Conservation (phyloP, 2,888 invertebrate genomes). For the Gibbula magus region DNA sequence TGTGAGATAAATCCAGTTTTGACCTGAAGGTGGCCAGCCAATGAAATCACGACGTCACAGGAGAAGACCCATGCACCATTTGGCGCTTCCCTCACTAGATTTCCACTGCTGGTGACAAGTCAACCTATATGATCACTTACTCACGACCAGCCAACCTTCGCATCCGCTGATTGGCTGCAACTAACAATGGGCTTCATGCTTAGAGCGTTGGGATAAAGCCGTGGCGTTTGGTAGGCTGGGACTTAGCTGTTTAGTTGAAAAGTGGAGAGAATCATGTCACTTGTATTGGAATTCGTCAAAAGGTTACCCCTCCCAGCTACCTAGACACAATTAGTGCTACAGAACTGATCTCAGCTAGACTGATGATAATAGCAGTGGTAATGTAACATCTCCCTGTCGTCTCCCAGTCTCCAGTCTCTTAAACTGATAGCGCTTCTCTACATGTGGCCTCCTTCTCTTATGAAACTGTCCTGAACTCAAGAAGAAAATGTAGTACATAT, state of each 20-base stretch:
- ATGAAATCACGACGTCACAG: neutral
- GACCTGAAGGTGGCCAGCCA: conserved; percentile 11
- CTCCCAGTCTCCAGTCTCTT: neutral
- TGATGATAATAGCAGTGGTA: conserved; percentile 7
- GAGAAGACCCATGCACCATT: conserved; percentile 17
- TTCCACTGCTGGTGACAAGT: conserved; percentile 22
- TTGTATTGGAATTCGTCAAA: conserved; percentile 15
- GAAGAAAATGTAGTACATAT: too few relatives aligned
- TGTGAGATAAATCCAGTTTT: neutral
- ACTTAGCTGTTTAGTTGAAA: conserved; percentile 5
- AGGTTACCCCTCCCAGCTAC: neutral
- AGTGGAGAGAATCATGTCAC: conserved; percentile 1
- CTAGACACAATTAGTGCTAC: neutral
- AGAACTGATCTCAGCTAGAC: neutral
- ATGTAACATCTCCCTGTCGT: neutral
- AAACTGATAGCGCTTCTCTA: too few relatives aligned
- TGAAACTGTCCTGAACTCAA: too few relatives aligned
- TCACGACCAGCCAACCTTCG: neutral
- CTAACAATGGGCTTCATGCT: neutral
- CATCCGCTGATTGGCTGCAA: neutral
- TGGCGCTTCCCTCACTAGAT: conserved; percentile 18
- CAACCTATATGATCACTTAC: conserved; percentile 14
- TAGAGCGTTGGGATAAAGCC: neutral
- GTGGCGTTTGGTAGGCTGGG: neutral
- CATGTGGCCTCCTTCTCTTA: too few relatives aligned